A percentile compares a stretch with the other conserved stretches of the same genome.
Conservation (phyloP, 2,888 invertebrate genomes). For the Calameuta filiformis region DNA sequence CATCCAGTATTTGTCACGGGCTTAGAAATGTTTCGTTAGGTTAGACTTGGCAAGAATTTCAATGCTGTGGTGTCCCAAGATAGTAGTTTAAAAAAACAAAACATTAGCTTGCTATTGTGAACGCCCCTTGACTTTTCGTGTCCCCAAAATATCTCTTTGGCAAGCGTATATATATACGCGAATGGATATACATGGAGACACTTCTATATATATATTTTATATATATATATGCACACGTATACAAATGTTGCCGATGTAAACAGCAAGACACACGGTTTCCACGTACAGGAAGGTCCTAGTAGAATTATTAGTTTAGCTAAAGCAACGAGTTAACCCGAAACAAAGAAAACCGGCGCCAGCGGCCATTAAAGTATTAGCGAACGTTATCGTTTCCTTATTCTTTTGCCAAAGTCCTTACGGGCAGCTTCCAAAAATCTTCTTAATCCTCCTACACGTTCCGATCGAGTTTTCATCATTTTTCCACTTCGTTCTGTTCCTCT, state of each 20-base stretch:
- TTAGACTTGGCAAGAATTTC: too few relatives aligned
- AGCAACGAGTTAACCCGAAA: background rate
- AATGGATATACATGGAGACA: background rate
- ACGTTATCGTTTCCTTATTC: background rate
- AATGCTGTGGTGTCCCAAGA: too few relatives aligned
- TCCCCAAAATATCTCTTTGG: too few relatives aligned
- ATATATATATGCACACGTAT: background rate
- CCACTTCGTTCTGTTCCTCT: background rate
- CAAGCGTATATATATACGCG: background rate
- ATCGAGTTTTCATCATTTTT: background rate
- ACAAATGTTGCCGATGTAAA: too few relatives aligned
- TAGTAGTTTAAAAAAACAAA: too few relatives aligned
- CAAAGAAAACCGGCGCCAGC: background rate
- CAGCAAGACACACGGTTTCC: background rate
- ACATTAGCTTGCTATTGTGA: too few relatives aligned
- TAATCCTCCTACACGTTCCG: background rate
- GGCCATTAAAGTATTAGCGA: background rate
- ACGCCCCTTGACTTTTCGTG: too few relatives aligned
- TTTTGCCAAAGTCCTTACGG: background rate
- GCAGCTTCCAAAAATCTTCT: background rate
- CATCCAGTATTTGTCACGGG: too few relatives aligned
- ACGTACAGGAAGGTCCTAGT: background rate
- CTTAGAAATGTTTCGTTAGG: too few relatives aligned
- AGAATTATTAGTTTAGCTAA: background rate
- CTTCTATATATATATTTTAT: background rate